A percentile compares a stretch with the other conserved stretches of the same genome.
Conservation (phyloP, 1,140 invertebrate species). For the Lucilia cuprina region DNA sequence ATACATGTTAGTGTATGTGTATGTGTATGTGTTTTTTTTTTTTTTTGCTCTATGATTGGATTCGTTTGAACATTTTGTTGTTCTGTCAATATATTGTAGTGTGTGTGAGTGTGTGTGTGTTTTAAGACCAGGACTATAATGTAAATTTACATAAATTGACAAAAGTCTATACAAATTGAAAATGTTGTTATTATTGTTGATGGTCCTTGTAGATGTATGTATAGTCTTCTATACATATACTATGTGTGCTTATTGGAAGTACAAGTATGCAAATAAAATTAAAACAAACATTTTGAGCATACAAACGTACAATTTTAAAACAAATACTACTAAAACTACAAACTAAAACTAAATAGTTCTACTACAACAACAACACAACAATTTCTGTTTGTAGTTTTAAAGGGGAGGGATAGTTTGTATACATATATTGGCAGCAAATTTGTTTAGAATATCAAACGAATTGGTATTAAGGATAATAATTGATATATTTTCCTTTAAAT, state of each 20-base stretch:
- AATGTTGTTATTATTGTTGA: background rate
- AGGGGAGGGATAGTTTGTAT: no score
- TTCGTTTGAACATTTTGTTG: no score
- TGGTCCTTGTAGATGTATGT: background rate
- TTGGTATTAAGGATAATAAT: no score
- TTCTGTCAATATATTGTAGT: background rate
- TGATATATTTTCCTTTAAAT: no score
- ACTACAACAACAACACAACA: no score
- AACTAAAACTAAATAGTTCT: no score
- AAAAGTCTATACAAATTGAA: slow-evolving; percentile 11
- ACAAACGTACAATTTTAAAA: slow-evolving; percentile 12
- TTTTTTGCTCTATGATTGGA: no score
- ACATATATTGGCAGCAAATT: no score
- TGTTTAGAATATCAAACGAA: no score
- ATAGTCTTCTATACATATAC: background rate
- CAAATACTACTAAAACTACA: background rate
- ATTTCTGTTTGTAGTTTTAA: no score
- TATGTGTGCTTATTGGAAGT: background rate
- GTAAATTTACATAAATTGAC: slow-evolving; percentile 15
- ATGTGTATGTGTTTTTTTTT: background rate
- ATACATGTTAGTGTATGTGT: background rate
- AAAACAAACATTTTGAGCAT: background rate
- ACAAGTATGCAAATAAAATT: slow-evolving; percentile 1
- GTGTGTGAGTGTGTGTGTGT: no score
- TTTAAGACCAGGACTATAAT: background rate